Conservation (phyloP, 2,113 vertebrate species). For the Tragelaphus buxtoni region DNA sequence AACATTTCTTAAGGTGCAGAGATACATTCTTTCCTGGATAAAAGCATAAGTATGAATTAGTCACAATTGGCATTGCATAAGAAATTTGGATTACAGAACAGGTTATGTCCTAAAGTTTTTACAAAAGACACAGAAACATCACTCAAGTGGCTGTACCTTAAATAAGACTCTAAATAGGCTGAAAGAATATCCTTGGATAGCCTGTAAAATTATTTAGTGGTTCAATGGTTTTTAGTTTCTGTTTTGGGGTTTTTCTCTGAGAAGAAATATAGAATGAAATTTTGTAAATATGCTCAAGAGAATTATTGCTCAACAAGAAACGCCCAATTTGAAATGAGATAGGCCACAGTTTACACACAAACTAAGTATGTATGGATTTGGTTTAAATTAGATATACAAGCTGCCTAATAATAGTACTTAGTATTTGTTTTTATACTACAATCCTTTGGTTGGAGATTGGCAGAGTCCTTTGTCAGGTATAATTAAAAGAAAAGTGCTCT, state of each 20-base stretch:
- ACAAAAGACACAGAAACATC: no score
- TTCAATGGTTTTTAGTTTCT: neutral
- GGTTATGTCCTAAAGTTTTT: no score
- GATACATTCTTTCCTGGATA: no score
- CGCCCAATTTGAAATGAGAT: neutral
- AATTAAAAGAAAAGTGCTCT: neutral
- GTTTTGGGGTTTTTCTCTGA: neutral
- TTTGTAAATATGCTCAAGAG: neutral
- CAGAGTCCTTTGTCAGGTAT: neutral
- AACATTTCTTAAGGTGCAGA: neutral
- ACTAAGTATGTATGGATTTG: neutral
- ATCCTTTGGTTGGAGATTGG: neutral
- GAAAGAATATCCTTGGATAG: neutral
- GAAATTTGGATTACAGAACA: no score
- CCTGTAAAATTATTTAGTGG: neutral
- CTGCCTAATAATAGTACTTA: neutral
- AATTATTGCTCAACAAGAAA: neutral
- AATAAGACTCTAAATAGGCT: neutral
- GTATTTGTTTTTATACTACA: neutral
- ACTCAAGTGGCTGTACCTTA: neutral
- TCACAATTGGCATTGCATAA: no score
- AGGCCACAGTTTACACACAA: neutral
- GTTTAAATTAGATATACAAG: neutral
- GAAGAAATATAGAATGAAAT: neutral
- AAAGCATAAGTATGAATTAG: no score